Evolutionary conservation across 2,113 vertebrate species (phyloP).

Genomic region (Scytalopus superciliaris): DNA sequence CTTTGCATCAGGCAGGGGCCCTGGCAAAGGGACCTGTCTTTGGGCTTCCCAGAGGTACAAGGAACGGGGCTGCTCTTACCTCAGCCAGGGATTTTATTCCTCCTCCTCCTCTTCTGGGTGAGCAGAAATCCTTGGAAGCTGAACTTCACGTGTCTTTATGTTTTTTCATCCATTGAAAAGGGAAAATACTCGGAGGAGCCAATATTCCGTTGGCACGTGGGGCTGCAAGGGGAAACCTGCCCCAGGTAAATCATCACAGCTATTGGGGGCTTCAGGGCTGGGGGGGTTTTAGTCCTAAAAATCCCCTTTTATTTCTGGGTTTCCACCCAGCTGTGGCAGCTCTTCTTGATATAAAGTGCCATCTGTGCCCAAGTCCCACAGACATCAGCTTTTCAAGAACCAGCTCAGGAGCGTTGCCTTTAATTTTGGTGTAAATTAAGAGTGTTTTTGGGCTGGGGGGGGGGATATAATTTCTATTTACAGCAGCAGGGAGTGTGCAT

Average conservation of each 20-base stretch:
- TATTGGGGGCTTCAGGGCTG: neutral
- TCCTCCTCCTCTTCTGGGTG: neutral
- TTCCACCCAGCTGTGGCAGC: neutral
- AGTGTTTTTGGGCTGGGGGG: neutral
- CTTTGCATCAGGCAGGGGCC: neutral
- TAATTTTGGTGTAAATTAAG: neutral
- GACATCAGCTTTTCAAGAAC: neutral
- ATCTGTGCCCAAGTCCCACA: rapidly evolving
- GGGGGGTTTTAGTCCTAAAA: neutral
- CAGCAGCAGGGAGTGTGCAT: neutral
- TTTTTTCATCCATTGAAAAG: neutral
- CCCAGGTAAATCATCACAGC: neutral
- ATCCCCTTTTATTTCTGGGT: neutral
- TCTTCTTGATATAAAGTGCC: neutral
- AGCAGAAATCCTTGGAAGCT: constrained; percentile 35
- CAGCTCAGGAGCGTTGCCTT: neutral
- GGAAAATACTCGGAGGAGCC: constrained; percentile 5
- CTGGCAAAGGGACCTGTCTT: neutral
- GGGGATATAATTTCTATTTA: neutral
- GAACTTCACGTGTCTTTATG: neutral
- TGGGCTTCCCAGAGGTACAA: neutral
- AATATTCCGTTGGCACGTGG: constrained; percentile 26
- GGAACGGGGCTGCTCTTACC: neutral
- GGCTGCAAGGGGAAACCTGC: neutral
- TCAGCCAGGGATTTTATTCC: neutral